phyloP scores from a whole-genome alignment of 1,140 invertebrate species.

The Leptopilina clavipes region DNA sequence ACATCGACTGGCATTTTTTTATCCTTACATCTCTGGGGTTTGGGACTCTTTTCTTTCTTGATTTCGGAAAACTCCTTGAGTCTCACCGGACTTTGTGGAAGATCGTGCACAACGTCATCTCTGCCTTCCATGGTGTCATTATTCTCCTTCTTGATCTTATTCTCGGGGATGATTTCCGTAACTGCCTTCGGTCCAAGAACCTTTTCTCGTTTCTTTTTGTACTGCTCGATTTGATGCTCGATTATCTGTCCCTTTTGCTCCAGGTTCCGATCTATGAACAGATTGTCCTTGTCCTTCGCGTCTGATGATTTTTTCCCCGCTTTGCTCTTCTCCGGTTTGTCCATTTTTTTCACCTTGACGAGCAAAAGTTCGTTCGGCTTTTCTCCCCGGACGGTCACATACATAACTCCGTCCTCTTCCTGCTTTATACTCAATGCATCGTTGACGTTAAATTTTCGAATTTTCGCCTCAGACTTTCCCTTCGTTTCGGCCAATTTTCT shows the following conservation, averaged over 20 bases:
- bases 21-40: conserved; percentile 42
- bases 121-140: no score
- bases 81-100: no score
- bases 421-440: conserved; percentile 63
- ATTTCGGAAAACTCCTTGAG: conserved; percentile 32
- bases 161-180: conserved; percentile 36
- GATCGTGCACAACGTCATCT: no score
- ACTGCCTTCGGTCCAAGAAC: conserved; percentile 59
- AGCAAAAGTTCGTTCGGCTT: conserved; percentile 71
- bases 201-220: conserved; percentile 71
- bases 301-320: conserved; percentile 53
- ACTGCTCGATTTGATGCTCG: conserved; percentile 72
- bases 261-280: conserved; percentile 54
- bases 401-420: conserved; percentile 71
- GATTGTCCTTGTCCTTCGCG: conserved; percentile 57
- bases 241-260: conserved; percentile 64
- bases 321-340: conserved; percentile 51
- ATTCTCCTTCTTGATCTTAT: conserved; percentile 42
- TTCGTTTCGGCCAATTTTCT: neutral
- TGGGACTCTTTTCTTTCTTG: conserved; percentile 40
- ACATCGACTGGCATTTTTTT: conserved; percentile 8
- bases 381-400: conserved; percentile 71
- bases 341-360: conserved; percentile 73
- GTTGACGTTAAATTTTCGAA: conserved; percentile 62
- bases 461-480: conserved; percentile 47